A percentile compares a stretch with the other conserved stretches of the same genome.
Evolutionary conservation across 1,140 invertebrate genomes (phyloP).

Genomic region (Lepidurus arcticus): DNA sequence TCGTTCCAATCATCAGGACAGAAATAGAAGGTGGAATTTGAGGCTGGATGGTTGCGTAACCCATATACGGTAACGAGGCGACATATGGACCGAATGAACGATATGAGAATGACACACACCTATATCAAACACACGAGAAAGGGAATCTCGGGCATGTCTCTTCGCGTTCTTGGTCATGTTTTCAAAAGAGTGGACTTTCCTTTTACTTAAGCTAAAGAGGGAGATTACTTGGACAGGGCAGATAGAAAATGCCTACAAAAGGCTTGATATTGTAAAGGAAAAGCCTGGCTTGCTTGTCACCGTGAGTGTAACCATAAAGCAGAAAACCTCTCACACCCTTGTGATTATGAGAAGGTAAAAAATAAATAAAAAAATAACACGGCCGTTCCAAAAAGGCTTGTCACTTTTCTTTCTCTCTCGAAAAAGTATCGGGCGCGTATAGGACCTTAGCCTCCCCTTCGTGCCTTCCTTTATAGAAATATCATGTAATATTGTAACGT

Average conservation of each 20-base stretch:
- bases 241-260: not conserved
- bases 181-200: too few species aligned
- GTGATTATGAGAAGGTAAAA: constrained; percentile 4
- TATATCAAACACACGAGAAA: too few species aligned
- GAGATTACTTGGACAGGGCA: not conserved
- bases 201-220: not conserved
- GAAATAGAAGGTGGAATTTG: too few species aligned
- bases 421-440: not conserved
- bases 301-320: not conserved
- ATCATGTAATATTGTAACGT: not conserved
- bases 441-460: too few species aligned
- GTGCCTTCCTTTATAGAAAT: not conserved
- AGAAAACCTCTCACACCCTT: not conserved
- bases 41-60: too few species aligned
- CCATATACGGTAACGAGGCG: too few species aligned
- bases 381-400: not conserved
- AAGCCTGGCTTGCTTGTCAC: not conserved
- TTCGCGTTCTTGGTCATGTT: too few species aligned
- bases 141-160: too few species aligned
- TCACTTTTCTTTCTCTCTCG: not conserved
- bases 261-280: not conserved
- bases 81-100: too few species aligned
- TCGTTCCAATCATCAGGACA: too few species aligned
- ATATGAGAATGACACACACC: too few species aligned
- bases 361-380: not conserved